phyloP scores from a whole-genome alignment of 2,888 invertebrate genomes.

The Amaurobius ferox region DNA sequence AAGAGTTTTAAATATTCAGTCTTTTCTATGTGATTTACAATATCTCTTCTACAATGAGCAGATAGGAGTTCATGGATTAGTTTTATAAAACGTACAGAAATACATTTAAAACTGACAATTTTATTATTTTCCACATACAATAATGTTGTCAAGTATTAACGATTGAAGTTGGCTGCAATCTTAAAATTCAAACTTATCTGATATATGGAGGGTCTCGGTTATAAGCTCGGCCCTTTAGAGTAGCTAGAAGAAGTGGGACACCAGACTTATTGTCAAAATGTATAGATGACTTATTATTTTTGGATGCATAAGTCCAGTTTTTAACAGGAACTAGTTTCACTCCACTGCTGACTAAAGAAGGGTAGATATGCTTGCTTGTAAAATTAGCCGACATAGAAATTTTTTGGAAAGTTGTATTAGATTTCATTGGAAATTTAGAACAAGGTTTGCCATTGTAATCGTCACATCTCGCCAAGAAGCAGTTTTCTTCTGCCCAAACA shows the following conservation, averaged over 20 bases:
- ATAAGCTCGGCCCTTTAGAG: slow-evolving; percentile 34
- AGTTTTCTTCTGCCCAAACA: slow-evolving; percentile 43
- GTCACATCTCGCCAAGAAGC: slow-evolving; percentile 51
- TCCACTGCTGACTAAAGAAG: slow-evolving; percentile 5
- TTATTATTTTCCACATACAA: too few species aligned
- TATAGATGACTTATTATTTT: neutral
- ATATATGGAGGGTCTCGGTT: slow-evolving; percentile 42
- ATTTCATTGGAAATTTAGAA: neutral
- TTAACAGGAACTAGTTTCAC: slow-evolving; percentile 2
- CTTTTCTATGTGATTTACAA: too few species aligned
- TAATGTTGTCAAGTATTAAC: too few species aligned
- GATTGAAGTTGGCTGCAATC: too few species aligned
- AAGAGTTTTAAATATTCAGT: too few species aligned
- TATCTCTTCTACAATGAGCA: too few species aligned
- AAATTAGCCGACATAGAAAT: slow-evolving; percentile 29
- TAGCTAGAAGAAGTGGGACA: neutral
- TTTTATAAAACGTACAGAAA: too few species aligned
- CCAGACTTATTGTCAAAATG: slow-evolving; percentile 2
- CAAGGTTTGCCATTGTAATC: neutral
- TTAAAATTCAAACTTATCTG: neutral
- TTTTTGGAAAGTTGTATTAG: slow-evolving; percentile 22
- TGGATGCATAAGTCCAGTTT: neutral
- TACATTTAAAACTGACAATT: too few species aligned
- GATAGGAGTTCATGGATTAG: too few species aligned
- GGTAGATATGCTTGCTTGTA: slow-evolving; percentile 28